Base-by-base conservation (phyloP, 2,113 vertebrate genomes). In the Antechinus flavipes region DNA sequence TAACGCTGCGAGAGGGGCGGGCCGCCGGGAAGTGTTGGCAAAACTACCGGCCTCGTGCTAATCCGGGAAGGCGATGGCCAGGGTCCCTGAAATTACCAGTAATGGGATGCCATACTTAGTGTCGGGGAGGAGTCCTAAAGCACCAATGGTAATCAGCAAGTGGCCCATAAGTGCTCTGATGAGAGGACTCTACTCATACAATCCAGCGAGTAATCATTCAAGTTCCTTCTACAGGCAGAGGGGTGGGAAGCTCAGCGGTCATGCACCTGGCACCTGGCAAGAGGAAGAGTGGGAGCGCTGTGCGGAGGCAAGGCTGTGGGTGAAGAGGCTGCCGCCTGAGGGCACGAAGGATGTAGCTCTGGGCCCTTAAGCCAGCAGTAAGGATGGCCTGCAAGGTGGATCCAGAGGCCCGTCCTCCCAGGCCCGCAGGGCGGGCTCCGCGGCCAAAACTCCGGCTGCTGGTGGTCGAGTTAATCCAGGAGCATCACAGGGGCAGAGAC, bases 91-190 rank as follows among this genome's bases (percentile, higher is more conserved):
- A 93, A 97, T 95, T 95, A 97, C 96, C 95, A 97, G 93, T 92
- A 97, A 94, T 93, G 95, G 91, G 96, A 97, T 93, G 94, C 93
- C 89, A 91, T 96, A 95, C 91, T 93, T 90, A 96, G 95, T 92
- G 90, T 90, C 92, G 35, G 47, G 92, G 93, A 91, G 93, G 84
- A 54, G 56, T 94, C 42, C 89, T 93, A 49, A 97, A 53, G 93
- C 84, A 90, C 91, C 68, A 91, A 76, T 96, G 96, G 91, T 92
- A 96, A 97, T 96, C 94, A 96, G 90, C 93, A 22, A 68, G 96
- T 8, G 56, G 93, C 55, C 12, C 46, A 2, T 91, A 97, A 91
- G 92, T 93, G 14, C 61, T 91, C 94, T 49, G 54, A 35, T n/a
- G n/a, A 42, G 54, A 24, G 22, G 92, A 25, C 12, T 94, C 89